These are phyloP conservation scores for Oceanodroma tethys DNA, from an alignment of 2,113 vertebrate species.

Conservation along the genomic window DNA sequence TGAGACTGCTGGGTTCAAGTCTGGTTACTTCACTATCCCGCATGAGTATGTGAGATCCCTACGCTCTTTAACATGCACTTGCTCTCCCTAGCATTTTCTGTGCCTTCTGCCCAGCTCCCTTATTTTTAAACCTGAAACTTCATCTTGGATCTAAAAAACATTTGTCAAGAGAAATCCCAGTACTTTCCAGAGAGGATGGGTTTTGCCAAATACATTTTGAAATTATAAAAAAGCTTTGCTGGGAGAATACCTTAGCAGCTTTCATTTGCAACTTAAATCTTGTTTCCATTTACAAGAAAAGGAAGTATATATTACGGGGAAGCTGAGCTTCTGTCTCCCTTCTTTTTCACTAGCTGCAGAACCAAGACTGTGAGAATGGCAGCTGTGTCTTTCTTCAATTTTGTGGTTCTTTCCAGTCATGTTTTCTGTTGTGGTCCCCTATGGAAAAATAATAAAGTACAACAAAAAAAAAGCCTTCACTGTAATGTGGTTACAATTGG, in stretches of 20 bases:
- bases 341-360: neutral
- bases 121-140: neutral
- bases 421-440: neutral
- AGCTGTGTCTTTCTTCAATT: neutral
- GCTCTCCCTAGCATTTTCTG: neutral
- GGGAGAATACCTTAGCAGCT: neutral
- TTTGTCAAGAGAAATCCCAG: neutral
- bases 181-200: neutral
- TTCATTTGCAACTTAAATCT: neutral
- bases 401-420: neutral
- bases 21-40: neutral
- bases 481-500: neutral
- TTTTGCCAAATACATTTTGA: neutral
- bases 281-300: neutral
- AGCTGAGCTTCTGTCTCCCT: neutral
- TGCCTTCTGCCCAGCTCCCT: neutral
- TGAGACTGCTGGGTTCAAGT: neutral
- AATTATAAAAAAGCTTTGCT: neutral
- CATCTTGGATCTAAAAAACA: neutral
- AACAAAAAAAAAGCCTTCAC: neutral
- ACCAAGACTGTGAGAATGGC: neutral
- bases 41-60: neutral
- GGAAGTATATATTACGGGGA: neutral
- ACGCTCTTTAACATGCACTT: neutral
- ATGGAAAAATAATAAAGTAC: slow-evolving; percentile 27